These are phyloP conservation scores for Amphiura filiformis DNA, from an alignment of 35 echinoderm and acorn worm genomes.

Conservation along the genomic window DNA sequence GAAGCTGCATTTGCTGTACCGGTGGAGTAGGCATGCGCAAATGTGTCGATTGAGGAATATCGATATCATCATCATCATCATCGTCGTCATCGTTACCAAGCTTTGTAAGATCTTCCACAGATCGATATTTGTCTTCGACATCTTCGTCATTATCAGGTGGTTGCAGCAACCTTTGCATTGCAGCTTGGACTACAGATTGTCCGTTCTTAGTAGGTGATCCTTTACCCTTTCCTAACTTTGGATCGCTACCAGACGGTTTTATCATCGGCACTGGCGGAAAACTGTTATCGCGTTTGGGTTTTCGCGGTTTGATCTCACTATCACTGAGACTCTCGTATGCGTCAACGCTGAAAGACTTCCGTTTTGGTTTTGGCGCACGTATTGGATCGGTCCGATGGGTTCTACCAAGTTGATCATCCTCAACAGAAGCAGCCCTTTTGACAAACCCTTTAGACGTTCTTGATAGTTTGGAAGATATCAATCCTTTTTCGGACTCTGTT, in stretches of 20 bases:
- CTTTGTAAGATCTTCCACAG: conserved; percentile 75
- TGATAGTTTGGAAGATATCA: neutral
- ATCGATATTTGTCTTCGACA: conserved; percentile 64
- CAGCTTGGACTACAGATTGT: conserved; percentile 11
- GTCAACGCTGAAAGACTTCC: conserved; percentile 6
- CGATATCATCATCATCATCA: neutral
- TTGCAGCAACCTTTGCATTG: conserved; percentile 15
- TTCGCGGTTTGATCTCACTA: conserved; percentile 54
- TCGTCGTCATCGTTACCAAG: conserved; percentile 20
- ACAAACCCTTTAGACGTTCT: neutral
- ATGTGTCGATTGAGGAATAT: neutral
- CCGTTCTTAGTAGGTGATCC: conserved; percentile 26
- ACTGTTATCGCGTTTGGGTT: conserved; percentile 12
- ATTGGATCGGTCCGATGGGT: neutral
- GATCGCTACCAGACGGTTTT: conserved; percentile 33
- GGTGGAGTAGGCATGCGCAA: conserved; percentile 26
- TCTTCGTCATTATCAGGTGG: conserved; percentile 33
- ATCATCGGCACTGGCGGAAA: neutral
- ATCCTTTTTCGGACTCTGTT: conserved; percentile 2
- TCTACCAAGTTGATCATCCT: neutral
- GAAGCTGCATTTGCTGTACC: conserved; percentile 31
- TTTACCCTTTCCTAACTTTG: conserved; percentile 24
- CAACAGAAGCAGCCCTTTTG: neutral
- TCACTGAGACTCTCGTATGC: conserved; percentile 63
- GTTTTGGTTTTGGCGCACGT: neutral